Conservation (phyloP, 1,140 invertebrate species). For the Bradysia coprophila region DNA sequence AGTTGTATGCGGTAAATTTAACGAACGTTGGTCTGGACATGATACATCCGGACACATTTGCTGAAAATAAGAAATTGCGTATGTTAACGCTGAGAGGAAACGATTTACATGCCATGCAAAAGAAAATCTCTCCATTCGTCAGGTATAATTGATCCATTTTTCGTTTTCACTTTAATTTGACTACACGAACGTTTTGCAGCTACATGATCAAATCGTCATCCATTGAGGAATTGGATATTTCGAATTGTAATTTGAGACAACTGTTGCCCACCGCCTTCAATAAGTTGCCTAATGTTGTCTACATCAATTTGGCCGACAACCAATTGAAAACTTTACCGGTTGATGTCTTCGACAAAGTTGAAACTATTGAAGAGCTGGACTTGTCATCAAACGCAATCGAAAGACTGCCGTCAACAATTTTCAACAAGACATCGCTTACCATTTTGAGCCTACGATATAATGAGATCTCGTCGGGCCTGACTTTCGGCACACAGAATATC, state of each 20-base stretch:
- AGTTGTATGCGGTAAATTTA: slow-evolving; percentile 43
- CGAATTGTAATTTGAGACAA: slow-evolving; percentile 38
- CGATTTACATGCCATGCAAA: slow-evolving; percentile 28
- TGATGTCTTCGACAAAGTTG: slow-evolving; percentile 32
- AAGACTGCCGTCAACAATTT: slow-evolving; percentile 33
- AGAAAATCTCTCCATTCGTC: slow-evolving; percentile 4
- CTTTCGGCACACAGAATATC: slow-evolving; percentile 30
- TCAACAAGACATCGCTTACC: slow-evolving; percentile 35
- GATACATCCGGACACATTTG: slow-evolving; percentile 43
- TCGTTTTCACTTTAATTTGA: too few relatives aligned
- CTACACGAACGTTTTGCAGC: too few relatives aligned
- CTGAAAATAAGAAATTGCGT: slow-evolving; percentile 37
- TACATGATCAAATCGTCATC: slow-evolving; percentile 29
- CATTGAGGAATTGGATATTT: slow-evolving; percentile 43
- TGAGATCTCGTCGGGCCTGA: slow-evolving; percentile 28
- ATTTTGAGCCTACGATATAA: slow-evolving; percentile 39
- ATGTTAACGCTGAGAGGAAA: slow-evolving; percentile 46
- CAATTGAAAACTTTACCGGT: slow-evolving; percentile 36
- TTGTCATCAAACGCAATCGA: slow-evolving; percentile 40
- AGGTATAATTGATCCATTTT: too few relatives aligned
- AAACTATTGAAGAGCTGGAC: slow-evolving; percentile 42
- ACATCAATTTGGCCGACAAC: slow-evolving; percentile 42
- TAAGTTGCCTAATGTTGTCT: slow-evolving; percentile 37
- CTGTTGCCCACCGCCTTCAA: slow-evolving; percentile 36
- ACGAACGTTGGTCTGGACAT: slow-evolving; percentile 38